Base-by-base conservation (phyloP, 2,113 vertebrate species). In the Noturus placidus region DNA sequence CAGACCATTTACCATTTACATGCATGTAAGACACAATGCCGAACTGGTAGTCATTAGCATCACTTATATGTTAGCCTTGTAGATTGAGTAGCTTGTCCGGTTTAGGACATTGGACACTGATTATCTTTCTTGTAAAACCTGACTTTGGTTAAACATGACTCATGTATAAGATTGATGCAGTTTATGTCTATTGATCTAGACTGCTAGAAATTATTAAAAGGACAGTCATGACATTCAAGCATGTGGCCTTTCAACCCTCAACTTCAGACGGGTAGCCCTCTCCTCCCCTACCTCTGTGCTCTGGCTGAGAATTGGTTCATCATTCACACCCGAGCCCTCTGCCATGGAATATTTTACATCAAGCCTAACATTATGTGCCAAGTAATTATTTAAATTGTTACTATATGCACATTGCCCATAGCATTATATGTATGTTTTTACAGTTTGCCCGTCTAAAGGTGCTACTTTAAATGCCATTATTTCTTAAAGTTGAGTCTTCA, bases 221-320 rank as follows among this genome's bases (percentile, higher is more conserved):
- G 11, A 22, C 35, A 10, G 17, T 67, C 11, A 30, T 78, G 19
- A 20, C 30, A 65, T 67, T 67, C 25, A 17, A 52, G n/a, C 17
- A 59, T 63, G 59, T 10, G 33, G 67, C 11, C 4, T 54, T 81
- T 72, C 76, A 82, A 33, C 30, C 50, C 35, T 57, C 67, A 38
- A 77, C 17, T 76, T 35, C 54, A 79, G 78, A 83, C 87, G 84
- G 89, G 89, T 88, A 85, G 87, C 46, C 77, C 54, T 70, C 50
- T 78, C 30, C 56, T 42, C 82, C 69, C 84, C 86, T 10, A n/a
- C 70, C n/a, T 61, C 57, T 22, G 13, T n/a, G 70, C n/a, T 57
- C 61, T 78, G 81, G 10, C 33, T 38, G 52, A 67, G 69, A 83
- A 59, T 72, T 82, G 78, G 87, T 86, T 82, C 54, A 30, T 83